Evolutionary conservation across 2,888 invertebrate genomes (phyloP), one percentile per base, ranked within the genome.

Genomic region (Pterostichus niger): DNA sequence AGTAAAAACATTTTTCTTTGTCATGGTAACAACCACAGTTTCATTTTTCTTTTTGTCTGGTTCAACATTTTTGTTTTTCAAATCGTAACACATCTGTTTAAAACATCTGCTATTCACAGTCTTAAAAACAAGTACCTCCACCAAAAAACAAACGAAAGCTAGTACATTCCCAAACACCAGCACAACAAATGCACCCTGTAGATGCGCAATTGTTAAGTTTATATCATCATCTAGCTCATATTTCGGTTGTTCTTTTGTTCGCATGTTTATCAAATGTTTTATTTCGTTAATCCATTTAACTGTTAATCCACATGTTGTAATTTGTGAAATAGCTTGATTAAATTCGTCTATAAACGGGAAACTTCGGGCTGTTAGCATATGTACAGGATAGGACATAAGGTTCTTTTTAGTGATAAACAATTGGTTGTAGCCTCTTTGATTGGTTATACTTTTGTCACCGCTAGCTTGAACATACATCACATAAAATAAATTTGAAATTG

Each of bases 361-460:
- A 0, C 93, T 93, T 85, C 87, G 89, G 10, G 90, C 85, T 82
- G 91, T 89, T 4, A 93, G 89, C 87, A 92, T 91, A 86, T 93
- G 92, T 80, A 93, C 86, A 2, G 92, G 91, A 31, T 92, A 92
- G 0, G 90, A 89, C 85, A 93, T 92, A 10, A 92, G 90, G 79
- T 91, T 90, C 0, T 86, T 84, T 0, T 84, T 77, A 11, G 86
- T 82, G 11, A 86, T 77, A 78, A 83, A 85, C n/a, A 87, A 84
- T 77, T 85, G 85, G 0, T 84, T 83, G 24, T 83, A 52, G 10
- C 85, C 85, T 17, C 84, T 83, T 40, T 5, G n/a, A 15, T 84
- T 84, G 0, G 59, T 15, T 13, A 86, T 84, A 7, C 83, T 82
- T 5, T 76, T 61, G 80, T 86, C 84, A 3, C 84, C 64, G 11